Evolutionary conservation across 2,888 invertebrate genomes (phyloP).

Genomic region (Phyto melanocephala): DNA sequence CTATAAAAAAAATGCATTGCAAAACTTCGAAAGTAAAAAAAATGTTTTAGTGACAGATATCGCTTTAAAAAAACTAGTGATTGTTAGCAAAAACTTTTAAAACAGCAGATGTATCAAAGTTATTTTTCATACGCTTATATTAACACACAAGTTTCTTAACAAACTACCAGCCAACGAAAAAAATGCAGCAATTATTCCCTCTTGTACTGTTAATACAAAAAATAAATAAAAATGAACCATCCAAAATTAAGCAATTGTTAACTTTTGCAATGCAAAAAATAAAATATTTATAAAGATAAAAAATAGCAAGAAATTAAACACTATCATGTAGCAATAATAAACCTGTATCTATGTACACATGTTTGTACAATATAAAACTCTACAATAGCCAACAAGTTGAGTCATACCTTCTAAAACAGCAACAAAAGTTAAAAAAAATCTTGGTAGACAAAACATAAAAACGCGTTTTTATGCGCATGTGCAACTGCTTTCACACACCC

Average conservation of each 20-base stretch:
- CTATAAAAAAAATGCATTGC: no score
- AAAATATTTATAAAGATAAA: not conserved
- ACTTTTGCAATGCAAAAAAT: conserved; percentile 54
- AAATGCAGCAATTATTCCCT: conserved; percentile 49
- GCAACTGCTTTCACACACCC: conserved; percentile 63
- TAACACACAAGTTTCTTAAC: conserved; percentile 8
- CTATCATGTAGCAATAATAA: conserved; percentile 48
- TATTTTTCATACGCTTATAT: conserved; percentile 10
- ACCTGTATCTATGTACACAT: conserved; percentile 48
- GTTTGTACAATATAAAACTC: conserved; percentile 34
- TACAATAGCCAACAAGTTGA: conserved; percentile 50
- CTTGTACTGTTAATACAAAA: conserved; percentile 23
- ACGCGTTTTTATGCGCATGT: conserved; percentile 64
- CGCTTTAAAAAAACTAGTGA: no score
- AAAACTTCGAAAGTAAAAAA: no score
- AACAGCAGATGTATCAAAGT: conserved; percentile 12
- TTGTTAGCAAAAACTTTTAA: not conserved
- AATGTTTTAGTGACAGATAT: no score
- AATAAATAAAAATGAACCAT: conserved; percentile 28
- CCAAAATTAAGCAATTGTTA: conserved; percentile 62
- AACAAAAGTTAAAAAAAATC: conserved; percentile 19
- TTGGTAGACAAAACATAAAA: conserved; percentile 28
- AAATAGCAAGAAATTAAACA: conserved; percentile 1
- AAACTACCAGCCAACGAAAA: not conserved
- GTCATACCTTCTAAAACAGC: conserved; percentile 31